phyloP scores from a whole-genome alignment of 2,797 vertebrate genomes.

The Psittacula derbiana region DNA sequence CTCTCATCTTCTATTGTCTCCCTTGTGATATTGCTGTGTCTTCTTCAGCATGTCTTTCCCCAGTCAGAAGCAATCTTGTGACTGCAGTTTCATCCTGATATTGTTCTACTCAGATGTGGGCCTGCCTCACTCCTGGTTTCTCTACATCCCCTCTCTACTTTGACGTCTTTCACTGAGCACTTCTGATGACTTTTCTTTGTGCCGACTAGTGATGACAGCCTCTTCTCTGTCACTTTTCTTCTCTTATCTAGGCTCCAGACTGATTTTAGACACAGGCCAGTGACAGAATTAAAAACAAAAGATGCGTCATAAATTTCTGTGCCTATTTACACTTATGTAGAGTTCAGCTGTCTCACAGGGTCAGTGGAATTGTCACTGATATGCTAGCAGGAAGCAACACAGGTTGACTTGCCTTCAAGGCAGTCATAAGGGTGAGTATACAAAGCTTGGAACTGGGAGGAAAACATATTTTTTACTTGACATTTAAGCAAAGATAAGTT shows the following conservation, averaged over 20 bases:
- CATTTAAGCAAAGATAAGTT: slow-evolving; percentile 23
- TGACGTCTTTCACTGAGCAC: neutral
- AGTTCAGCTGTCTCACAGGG: slow-evolving; percentile 16
- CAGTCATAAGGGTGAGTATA: slow-evolving; percentile 14
- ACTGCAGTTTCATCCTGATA: neutral
- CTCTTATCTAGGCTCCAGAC: neutral
- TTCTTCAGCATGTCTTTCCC: neutral
- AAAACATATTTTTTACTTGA: slow-evolving; percentile 29
- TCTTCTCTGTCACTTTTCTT: neutral
- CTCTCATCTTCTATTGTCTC: neutral
- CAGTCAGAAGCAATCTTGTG: neutral
- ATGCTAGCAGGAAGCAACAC: neutral
- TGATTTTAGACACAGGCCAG: slow-evolving; percentile 28
- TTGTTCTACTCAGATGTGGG: neutral
- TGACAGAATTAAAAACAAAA: slow-evolving; percentile 17
- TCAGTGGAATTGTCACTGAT: slow-evolving; percentile 2
- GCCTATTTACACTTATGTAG: neutral
- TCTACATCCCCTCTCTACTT: neutral
- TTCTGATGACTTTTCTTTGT: neutral
- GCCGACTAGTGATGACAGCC: neutral
- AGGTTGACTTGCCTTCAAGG: slow-evolving; percentile 22
- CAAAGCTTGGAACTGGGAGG: slow-evolving; percentile 6
- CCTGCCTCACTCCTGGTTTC: neutral
- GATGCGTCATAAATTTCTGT: slow-evolving; percentile 12
- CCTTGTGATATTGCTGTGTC: neutral